Evolutionary conservation across 2,888 invertebrate species (phyloP).

Genomic region (Amphipyra tragopoginis): DNA sequence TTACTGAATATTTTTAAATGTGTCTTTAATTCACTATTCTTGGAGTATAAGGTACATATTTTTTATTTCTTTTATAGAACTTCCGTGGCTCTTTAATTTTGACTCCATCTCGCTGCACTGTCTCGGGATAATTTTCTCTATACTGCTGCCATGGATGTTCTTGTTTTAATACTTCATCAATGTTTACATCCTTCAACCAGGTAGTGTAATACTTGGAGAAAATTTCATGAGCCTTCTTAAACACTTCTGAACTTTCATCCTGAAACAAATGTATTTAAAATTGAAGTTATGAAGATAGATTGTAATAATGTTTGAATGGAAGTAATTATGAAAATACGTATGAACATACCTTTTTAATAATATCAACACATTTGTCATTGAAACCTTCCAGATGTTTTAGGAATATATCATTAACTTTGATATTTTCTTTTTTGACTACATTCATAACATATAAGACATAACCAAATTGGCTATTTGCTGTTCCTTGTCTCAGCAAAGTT

Average conservation of each 20-base stretch:
- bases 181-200: conserved; percentile 81
- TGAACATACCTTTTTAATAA: conserved; percentile 80
- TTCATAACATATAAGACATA: conserved; percentile 93
- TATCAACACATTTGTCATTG: conserved; percentile 87
- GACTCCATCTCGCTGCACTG: conserved; percentile 75
- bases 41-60: conserved; percentile 71
- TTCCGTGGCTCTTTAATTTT: conserved; percentile 78
- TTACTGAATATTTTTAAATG: conserved; percentile 42
- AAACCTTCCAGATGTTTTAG: conserved; percentile 91
- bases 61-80: conserved; percentile 78
- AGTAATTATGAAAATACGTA: too few relatives aligned
- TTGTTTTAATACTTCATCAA: conserved; percentile 76
- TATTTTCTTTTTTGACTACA: conserved; percentile 89
- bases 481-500: conserved; percentile 92
- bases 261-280: conserved; percentile 61
- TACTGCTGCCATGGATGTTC: conserved; percentile 92
- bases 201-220: conserved; percentile 72
- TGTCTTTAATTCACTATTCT: conserved; percentile 51
- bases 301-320: too few relatives aligned
- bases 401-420: conserved; percentile 91
- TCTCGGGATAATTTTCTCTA: conserved; percentile 79
- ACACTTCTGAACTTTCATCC: conserved; percentile 76
- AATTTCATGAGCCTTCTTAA: conserved; percentile 77
- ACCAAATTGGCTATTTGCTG: conserved; percentile 89
- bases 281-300: not conserved